These are phyloP conservation scores for Drosophila eugracilis DNA, from an alignment of 1,140 invertebrate species.

Conservation along the genomic window DNA sequence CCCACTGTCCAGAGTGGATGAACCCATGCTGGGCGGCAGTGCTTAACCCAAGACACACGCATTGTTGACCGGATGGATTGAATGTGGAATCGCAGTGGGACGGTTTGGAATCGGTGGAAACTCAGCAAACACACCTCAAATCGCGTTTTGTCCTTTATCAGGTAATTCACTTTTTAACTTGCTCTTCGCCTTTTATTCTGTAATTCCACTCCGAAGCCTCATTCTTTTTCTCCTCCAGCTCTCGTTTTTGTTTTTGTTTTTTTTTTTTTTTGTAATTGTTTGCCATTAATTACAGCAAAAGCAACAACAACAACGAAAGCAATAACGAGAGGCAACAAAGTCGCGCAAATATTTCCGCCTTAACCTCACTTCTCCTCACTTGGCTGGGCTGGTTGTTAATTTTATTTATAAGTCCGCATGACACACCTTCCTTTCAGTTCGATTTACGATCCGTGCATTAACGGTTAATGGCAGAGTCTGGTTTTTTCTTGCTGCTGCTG, in stretches of 20 bases:
- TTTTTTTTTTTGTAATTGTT: slow-evolving; percentile 74
- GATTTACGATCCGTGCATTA: slow-evolving; percentile 76
- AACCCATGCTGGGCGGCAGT: slow-evolving; percentile 31
- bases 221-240: slow-evolving; percentile 17
- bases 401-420: slow-evolving; percentile 80
- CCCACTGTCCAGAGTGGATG: slow-evolving; percentile 16
- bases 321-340: slow-evolving; percentile 25
- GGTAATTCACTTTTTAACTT: slow-evolving; percentile 83
- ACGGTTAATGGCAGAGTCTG: slow-evolving; percentile 64
- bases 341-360: slow-evolving; percentile 78
- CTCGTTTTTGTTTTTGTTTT: slow-evolving; percentile 33
- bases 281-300: slow-evolving; percentile 80
- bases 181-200: slow-evolving; percentile 78
- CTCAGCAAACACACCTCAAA: slow-evolving; percentile 75
- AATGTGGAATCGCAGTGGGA: slow-evolving; percentile 10
- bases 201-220: slow-evolving; percentile 60
- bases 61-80: slow-evolving; percentile 30
- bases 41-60: slow-evolving; percentile 47
- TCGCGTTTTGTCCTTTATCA: slow-evolving; percentile 81
- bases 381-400: slow-evolving; percentile 61
- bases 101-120: not conserved
- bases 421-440: slow-evolving; percentile 70
- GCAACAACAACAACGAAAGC: slow-evolving; percentile 19
- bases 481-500: not conserved
- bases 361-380: slow-evolving; percentile 23